Evolutionary conservation across 2,797 vertebrate genomes (phyloP).

Genomic region (Urosaurus nigricauda): DNA sequence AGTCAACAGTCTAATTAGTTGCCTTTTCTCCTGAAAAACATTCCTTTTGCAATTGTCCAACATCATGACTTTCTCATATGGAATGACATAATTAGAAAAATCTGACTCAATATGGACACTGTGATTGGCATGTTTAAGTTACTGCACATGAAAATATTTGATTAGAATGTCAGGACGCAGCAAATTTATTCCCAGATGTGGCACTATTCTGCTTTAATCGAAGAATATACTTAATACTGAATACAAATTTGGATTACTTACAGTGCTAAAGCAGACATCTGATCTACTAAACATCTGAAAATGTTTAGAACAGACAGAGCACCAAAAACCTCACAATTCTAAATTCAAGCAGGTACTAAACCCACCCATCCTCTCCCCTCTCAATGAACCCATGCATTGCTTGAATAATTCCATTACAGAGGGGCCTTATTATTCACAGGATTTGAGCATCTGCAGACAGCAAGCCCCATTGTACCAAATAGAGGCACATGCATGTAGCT

Average conservation of each 20-base stretch:
- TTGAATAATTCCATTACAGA: slow-evolving; percentile 45
- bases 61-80: slow-evolving; percentile 55
- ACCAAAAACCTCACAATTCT: slow-evolving; percentile 7
- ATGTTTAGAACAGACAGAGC: slow-evolving; percentile 42
- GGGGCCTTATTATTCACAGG: no score
- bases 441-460: no score
- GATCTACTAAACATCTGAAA: slow-evolving; percentile 59
- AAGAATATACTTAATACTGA: slow-evolving; percentile 54
- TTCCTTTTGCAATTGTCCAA: slow-evolving; percentile 34
- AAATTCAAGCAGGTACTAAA: slow-evolving; percentile 35
- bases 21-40: slow-evolving; percentile 15
- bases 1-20: slow-evolving; percentile 25
- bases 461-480: no score
- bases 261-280: slow-evolving; percentile 42
- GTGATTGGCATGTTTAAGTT: slow-evolving; percentile 53
- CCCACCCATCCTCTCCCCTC: neutral
- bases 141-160: slow-evolving; percentile 45
- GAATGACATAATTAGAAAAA: slow-evolving; percentile 63
- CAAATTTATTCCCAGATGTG: slow-evolving; percentile 57
- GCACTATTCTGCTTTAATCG: slow-evolving; percentile 45
- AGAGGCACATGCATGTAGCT: no score
- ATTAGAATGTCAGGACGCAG: slow-evolving; percentile 55
- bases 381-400: slow-evolving; percentile 7
- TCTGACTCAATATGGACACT: slow-evolving; percentile 31
- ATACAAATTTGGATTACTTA: slow-evolving; percentile 62